Evolutionary conservation across 2,888 invertebrate genomes (phyloP).

Genomic region (Phyllotreta striolata): DNA sequence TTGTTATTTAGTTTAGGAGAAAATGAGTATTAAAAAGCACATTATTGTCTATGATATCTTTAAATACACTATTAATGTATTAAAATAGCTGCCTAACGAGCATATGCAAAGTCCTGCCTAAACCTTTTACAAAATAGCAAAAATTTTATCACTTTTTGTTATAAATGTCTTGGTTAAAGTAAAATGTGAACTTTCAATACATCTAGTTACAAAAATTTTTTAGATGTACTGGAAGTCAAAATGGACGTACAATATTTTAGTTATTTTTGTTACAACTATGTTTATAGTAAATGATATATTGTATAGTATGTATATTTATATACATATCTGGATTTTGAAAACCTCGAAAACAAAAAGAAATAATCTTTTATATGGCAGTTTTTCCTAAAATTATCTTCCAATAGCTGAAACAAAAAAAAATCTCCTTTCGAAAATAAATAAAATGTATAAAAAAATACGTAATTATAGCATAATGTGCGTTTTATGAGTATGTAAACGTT

Average conservation of each 20-base stretch:
- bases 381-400: slow-evolving; percentile 56
- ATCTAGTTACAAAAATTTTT: slow-evolving; percentile 20
- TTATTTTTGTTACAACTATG: slow-evolving; percentile 52
- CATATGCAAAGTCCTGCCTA: slow-evolving; percentile 49
- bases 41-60: background rate
- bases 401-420: slow-evolving; percentile 45
- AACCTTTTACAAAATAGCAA: slow-evolving; percentile 49
- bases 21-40: no score
- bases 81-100: slow-evolving; percentile 46
- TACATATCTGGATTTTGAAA: slow-evolving; percentile 23
- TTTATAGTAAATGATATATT: slow-evolving; percentile 42
- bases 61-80: slow-evolving; percentile 14
- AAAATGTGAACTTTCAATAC: slow-evolving; percentile 59
- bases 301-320: slow-evolving; percentile 36
- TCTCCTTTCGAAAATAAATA: slow-evolving; percentile 43
- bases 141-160: slow-evolving; percentile 54
- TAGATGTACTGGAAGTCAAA: slow-evolving; percentile 57
- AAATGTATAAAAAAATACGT: slow-evolving; percentile 42
- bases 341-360: slow-evolving; percentile 17
- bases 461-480: slow-evolving; percentile 48
- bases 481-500: slow-evolving; percentile 50
- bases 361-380: slow-evolving; percentile 53
- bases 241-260: slow-evolving; percentile 61
- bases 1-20: no score
- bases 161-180: slow-evolving; percentile 52